Evolutionary conservation across 1,140 invertebrate genomes (phyloP).

Genomic region (Metaphire vulgaris): DNA sequence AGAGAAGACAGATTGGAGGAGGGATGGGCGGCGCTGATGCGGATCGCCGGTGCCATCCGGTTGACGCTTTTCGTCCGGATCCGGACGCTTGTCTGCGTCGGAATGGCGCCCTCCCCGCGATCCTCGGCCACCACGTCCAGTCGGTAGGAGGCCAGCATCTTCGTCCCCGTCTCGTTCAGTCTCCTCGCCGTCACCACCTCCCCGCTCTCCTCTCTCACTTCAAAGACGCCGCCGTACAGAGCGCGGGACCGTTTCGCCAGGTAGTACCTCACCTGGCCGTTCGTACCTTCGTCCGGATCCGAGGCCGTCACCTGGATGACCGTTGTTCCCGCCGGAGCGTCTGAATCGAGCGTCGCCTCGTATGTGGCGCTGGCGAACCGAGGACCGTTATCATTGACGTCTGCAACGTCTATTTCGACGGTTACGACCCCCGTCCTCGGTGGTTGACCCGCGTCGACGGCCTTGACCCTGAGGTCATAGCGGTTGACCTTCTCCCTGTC

Average conservation of each 20-base stretch:
- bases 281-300: slow-evolving; percentile 65
- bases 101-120: background rate
- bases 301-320: slow-evolving; percentile 65
- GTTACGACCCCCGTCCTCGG: background rate
- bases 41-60: background rate
- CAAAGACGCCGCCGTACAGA: background rate
- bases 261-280: slow-evolving; percentile 57
- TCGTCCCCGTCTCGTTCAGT: background rate
- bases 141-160: background rate
- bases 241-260: background rate
- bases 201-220: background rate
- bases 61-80: background rate
- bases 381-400: slow-evolving; percentile 24
- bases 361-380: slow-evolving; percentile 2
- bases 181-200: background rate
- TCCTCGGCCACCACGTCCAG: background rate
- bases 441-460: slow-evolving; percentile 16
- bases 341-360: slow-evolving; percentile 38
- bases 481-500: slow-evolving; percentile 16
- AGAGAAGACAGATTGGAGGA: too few relatives aligned
- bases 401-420: slow-evolving; percentile 14
- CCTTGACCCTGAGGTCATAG: slow-evolving; percentile 16
- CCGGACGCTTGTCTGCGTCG: background rate
- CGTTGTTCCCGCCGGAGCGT: slow-evolving; percentile 38
- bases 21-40: background rate